These are phyloP conservation scores for Propithecus deckenii DNA, from an alignment of 2,797 vertebrate species.

Conservation along the genomic window DNA sequence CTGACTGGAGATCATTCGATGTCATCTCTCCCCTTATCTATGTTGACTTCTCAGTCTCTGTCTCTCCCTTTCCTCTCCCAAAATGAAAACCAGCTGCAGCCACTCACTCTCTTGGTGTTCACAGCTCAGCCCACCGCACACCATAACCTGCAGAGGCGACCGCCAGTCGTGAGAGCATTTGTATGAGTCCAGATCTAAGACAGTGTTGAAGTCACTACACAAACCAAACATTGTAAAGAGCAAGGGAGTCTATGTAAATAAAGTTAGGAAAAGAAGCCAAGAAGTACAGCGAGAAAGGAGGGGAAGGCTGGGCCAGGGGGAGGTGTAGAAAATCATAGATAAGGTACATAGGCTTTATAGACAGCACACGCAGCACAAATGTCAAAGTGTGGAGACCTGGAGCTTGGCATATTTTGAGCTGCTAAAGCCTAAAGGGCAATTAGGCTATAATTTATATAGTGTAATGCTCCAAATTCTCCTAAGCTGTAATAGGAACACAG, in stretches of 20 bases:
- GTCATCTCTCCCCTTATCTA: neutral
- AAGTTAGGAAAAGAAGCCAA: constrained; percentile 81
- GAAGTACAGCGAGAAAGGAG: constrained; percentile 68
- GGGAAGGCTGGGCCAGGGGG: constrained; percentile 13
- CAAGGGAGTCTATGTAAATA: constrained; percentile 84
- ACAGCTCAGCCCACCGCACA: constrained; percentile 85
- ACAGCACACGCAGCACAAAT: constrained; percentile 57
- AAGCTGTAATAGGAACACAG: constrained; percentile 77
- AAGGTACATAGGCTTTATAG: constrained; percentile 66
- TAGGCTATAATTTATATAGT: constrained; percentile 78
- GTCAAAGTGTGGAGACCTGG: constrained; percentile 54
- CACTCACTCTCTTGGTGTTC: constrained; percentile 85
- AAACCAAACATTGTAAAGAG: constrained; percentile 91
- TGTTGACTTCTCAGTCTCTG: neutral
- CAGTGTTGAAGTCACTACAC: constrained; percentile 89
- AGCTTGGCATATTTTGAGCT: constrained; percentile 55
- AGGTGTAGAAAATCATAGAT: constrained; percentile 67
- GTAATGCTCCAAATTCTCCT: constrained; percentile 75
- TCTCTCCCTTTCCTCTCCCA: constrained; percentile 71
- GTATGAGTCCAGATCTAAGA: constrained; percentile 89
- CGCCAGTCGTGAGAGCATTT: constrained; percentile 89
- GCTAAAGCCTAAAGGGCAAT: constrained; percentile 76
- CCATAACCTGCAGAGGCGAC: constrained; percentile 85
- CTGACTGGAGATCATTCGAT: neutral
- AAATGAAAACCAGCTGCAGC: constrained; percentile 89